Base-by-base conservation (phyloP, 2,888 invertebrate species). In the Dioctria rufipes region DNA sequence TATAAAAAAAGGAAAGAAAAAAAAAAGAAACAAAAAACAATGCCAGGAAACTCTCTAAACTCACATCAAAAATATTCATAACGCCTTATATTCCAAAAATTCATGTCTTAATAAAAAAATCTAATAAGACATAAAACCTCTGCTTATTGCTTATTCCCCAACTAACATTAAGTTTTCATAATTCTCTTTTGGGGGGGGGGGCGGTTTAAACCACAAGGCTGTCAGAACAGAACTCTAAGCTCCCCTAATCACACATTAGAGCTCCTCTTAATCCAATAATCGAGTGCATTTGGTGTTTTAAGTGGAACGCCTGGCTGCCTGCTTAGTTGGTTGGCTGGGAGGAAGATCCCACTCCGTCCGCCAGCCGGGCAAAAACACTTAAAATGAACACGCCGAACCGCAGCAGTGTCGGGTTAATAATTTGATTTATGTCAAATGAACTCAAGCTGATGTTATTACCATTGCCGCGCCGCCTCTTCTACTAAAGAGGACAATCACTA, bases 191-290 rank as follows among this genome's bases (percentile, higher is more conserved):
- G 46, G 25, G 25, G 25, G 25, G 25, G 25, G 25, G 25, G 25
- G 25, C 1, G 25, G 25, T 2, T 25, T 25, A 25, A 67, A 42
- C 46, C 46, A 11, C 25, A 71, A 37, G 51, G 51, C 71, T 39
- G 58, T 58, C 51, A 58, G 54, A 77, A 49, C 77, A 37, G 63
- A 25, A 25, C 37, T 25, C 63, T 63, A 63, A 77, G 63, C 49
- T 51, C 58, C 49, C 49, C 25, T 77, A 77, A 77, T 77, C 46
- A 63, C 77, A 77, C 77, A 63, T 77, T 63, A 61, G 60, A 63
- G 25, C 77, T 63, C 46, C 63, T 77, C 63, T 61, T 77, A 77
- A 77, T 77, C 77, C 77, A 77, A 77, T 77, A 77, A 77, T 77
- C 77, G 77, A 77, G 63, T 63, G 63, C 77, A 77, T 77, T 63